These are phyloP conservation scores for Trinectes maculatus DNA, from an alignment of 2,113 vertebrate species.

Conservation along the genomic window DNA sequence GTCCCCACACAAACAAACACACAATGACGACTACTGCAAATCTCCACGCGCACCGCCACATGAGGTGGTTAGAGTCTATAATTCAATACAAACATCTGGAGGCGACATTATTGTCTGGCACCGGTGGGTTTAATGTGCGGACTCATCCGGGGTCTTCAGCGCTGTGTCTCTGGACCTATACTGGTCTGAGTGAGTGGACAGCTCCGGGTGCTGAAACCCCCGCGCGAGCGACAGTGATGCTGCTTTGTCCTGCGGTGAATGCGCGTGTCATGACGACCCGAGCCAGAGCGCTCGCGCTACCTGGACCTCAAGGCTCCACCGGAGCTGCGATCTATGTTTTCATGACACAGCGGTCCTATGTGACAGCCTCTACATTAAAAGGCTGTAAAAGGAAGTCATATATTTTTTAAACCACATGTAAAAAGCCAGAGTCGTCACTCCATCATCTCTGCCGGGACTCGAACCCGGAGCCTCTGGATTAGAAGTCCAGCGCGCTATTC, in stretches of 20 bases:
- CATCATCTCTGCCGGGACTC: conserved; percentile 99
- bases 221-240: too few relatives aligned
- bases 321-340: too few relatives aligned
- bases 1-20: conserved; percentile 16
- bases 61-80: not conserved
- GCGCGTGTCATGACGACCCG: too few relatives aligned
- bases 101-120: conserved; percentile 16
- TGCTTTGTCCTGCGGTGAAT: too few relatives aligned
- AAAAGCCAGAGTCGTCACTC: conserved; percentile 32
- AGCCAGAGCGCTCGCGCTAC: too few relatives aligned
- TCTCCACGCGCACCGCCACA: not conserved
- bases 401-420: not conserved
- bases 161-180: conserved; percentile 20
- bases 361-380: not conserved
- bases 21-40: conserved; percentile 3
- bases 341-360: not conserved
- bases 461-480: conserved; percentile 99
- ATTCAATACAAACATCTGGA: conserved; percentile 14
- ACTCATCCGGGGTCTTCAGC: conserved; percentile 43
- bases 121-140: conserved; percentile 41
- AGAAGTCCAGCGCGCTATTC: conserved; percentile 99
- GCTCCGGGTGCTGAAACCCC: conserved; percentile 56
- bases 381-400: not conserved
- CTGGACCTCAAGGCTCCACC: too few relatives aligned
- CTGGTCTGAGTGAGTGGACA: conserved; percentile 35